Base-by-base conservation (phyloP, 2,888 invertebrate genomes). In the Synanthedon tipuliformis region DNA sequence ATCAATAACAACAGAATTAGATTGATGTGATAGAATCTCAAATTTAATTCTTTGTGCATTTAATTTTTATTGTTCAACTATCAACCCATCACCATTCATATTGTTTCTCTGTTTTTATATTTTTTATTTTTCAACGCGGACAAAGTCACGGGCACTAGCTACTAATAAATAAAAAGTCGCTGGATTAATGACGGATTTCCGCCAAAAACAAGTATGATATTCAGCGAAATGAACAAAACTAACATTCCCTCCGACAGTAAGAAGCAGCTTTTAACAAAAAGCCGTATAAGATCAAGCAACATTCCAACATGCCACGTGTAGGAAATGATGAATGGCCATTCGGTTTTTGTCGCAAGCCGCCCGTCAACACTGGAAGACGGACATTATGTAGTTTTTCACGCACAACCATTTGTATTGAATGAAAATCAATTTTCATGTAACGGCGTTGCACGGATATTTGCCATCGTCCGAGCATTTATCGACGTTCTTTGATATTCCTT, bases 271-370 rank as follows among this genome's bases (percentile, higher is more conserved):
- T 45, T n/a, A n/a, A 45, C 15, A 45, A 45, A 45, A 45, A 45
- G 13, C 13, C 16, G 49, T 49, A 49, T 49, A 16, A 49, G 49
- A 49, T 49, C 49, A 5, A 18, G 16, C 49, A 40, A 15, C 50
- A 50, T 50, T 50, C 50, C 50, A 18, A 50, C 50, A 40, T 50
- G 50, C 50, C 50, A 50, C 50, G 50, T 50, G 50, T 40, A n/a
- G 12, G 40, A 15, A 34, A 15, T 50, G 27, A 40, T 50, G 50
- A 50, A 50, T 40, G 50, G 18, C 50, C 11, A 50, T 12, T 15
- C 27, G 11, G 13, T 50, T 50, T 50, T 50, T 50, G 34, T 15
- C 50, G 12, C 13, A 15, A 7, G 15, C 45, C 15, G 45, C 45
- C 8, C 45, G 45, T 45, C 45, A 45, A 15, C 13, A 45, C 45